Evolutionary conservation across 2,113 vertebrate species (phyloP).

Genomic region (Indicator indicator): DNA sequence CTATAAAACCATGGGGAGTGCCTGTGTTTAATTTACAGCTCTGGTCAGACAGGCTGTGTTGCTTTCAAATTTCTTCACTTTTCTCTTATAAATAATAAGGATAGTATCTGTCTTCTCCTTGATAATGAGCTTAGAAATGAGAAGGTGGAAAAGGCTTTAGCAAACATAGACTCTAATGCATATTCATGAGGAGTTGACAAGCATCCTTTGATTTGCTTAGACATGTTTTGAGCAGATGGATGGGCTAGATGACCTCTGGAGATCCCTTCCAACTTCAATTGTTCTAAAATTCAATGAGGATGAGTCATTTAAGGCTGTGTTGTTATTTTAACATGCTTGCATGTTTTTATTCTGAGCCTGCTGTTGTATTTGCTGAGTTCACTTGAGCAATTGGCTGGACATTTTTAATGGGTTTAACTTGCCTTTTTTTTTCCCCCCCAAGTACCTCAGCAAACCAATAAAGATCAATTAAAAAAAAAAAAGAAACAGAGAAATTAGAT

Average conservation of each 20-base stretch:
- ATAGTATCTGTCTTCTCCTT: neutral
- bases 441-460: neutral
- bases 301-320: neutral
- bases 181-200: neutral
- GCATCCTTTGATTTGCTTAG: conserved; percentile 1
- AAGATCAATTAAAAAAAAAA: neutral
- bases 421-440: too few relatives aligned
- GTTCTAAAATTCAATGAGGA: neutral
- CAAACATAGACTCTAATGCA: neutral
- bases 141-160: neutral
- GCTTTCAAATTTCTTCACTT: neutral
- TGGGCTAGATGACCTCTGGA: neutral
- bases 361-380: neutral
- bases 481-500: neutral
- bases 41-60: neutral
- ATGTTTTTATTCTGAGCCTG: neutral
- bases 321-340: neutral
- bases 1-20: neutral
- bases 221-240: neutral
- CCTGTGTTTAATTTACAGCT: neutral
- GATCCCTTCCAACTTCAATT: neutral
- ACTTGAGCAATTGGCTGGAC: neutral
- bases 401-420: neutral
- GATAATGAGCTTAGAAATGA: neutral
- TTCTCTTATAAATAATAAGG: neutral